Conservation (phyloP, 2,113 vertebrate species). For the Elaphurus davidianus region DNA sequence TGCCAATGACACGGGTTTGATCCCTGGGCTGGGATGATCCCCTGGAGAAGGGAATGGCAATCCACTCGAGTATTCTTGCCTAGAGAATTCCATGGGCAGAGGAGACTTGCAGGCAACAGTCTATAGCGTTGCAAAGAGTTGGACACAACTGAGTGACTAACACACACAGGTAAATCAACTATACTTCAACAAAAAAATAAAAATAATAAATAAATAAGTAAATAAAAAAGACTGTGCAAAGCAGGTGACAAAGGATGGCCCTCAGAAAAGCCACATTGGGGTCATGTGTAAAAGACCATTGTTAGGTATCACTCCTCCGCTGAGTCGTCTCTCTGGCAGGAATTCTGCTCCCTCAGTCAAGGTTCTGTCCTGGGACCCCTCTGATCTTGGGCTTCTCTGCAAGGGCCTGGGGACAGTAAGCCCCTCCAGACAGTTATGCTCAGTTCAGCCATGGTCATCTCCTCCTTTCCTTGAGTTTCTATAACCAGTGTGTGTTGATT, state of each 20-base stretch:
- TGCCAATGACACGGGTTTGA: not conserved
- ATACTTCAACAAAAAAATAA: not conserved
- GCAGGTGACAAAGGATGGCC: not conserved
- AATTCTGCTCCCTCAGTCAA: not conserved
- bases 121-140: not conserved
- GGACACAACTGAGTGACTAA: not conserved
- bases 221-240: not conserved
- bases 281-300: not conserved
- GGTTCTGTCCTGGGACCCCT: not conserved
- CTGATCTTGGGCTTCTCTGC: not conserved
- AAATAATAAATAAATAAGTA: not conserved
- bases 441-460: not conserved
- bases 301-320: too few relatives aligned
- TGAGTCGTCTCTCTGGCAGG: not conserved
- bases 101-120: not conserved
- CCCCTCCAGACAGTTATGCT: not conserved
- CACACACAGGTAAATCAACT: not conserved
- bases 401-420: not conserved
- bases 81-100: not conserved
- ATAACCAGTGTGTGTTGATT: not conserved
- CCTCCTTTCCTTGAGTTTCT: not conserved
- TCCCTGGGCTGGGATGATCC: not conserved
- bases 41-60: not conserved
- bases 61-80: not conserved
- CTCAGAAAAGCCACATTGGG: not conserved